Percentiles rank a stretch among this genome's conserved stretches.
phyloP scores from a whole-genome alignment of 1,140 invertebrate species.

The Danaus plexippus region DNA sequence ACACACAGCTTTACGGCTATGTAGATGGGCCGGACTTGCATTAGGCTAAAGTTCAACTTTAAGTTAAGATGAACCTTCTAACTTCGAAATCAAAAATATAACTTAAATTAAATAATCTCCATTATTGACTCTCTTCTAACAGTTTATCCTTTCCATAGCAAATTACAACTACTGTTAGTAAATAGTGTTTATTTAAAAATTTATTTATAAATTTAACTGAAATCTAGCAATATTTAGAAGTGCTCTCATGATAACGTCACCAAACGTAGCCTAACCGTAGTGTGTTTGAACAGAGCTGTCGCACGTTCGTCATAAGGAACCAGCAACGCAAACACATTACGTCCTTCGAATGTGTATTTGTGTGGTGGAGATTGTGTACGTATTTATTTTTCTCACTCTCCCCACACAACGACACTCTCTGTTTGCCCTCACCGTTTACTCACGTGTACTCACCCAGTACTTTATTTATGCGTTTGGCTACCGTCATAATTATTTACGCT shows the following conservation, averaged over 20 bases:
- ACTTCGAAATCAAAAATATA: too few species aligned
- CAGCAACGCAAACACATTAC: conserved; percentile 55
- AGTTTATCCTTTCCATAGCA: too few species aligned
- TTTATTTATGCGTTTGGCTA: conserved; percentile 47
- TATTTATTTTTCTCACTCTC: conserved; percentile 50
- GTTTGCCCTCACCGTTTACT: conserved; percentile 44
- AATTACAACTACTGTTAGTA: too few species aligned
- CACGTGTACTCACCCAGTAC: conserved; percentile 34
- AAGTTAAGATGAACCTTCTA: too few species aligned
- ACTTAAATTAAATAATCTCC: too few species aligned
- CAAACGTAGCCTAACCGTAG: conserved; percentile 6
- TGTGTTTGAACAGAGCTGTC: conserved; percentile 26
- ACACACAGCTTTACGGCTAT: conserved; percentile 33
- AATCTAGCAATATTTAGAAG: too few species aligned
- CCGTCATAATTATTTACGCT: conserved; percentile 58
- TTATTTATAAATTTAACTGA: too few species aligned
- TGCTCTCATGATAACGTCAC: conserved; percentile 12
- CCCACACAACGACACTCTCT: conserved; percentile 36
- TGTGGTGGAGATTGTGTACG: conserved; percentile 48
- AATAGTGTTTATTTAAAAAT: too few species aligned
- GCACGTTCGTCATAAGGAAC: conserved; percentile 33
- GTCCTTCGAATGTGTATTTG: conserved; percentile 46
- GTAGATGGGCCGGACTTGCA: conserved; percentile 24
- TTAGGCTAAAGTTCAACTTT: conserved; percentile 8
- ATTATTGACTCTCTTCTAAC: too few species aligned